Conservation (phyloP, 1,140 invertebrate genomes). For the Cylas formicarius region DNA sequence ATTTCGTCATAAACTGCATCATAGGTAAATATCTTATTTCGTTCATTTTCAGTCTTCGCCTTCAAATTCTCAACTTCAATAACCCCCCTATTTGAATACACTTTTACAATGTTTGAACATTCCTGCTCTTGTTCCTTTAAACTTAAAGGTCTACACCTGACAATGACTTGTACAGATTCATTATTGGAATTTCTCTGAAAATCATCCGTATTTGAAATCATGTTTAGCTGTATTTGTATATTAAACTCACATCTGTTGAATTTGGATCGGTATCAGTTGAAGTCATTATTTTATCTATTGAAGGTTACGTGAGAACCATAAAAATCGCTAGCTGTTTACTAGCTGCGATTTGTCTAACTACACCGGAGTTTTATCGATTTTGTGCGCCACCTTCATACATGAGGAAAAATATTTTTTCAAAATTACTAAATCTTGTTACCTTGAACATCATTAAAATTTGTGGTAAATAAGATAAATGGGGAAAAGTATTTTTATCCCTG, state of each 20-base stretch:
- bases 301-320: too few relatives aligned
- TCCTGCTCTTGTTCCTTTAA: constrained; percentile 70
- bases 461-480: too few relatives aligned
- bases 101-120: constrained; percentile 61
- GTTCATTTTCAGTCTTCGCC: constrained; percentile 45
- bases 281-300: constrained; percentile 27
- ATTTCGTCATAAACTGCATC: constrained; percentile 86
- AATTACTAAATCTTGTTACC: too few relatives aligned
- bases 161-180: constrained; percentile 82
- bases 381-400: too few relatives aligned
- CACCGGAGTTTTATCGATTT: too few relatives aligned
- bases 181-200: constrained; percentile 38
- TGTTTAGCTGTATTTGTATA: constrained; percentile 4
- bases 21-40: constrained; percentile 81
- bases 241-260: constrained; percentile 22
- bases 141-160: constrained; percentile 84
- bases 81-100: constrained; percentile 56
- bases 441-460: too few relatives aligned
- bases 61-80: constrained; percentile 61
- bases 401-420: too few relatives aligned
- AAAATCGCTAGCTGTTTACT: too few relatives aligned
- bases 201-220: constrained; percentile 5
- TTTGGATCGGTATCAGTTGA: constrained; percentile 17
- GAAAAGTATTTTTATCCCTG: too few relatives aligned
- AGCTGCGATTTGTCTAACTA: too few relatives aligned